Percentiles rank a stretch among this genome's conserved stretches.
Conservation (phyloP, 2,888 invertebrate species). For the Morinoia aosen region DNA sequence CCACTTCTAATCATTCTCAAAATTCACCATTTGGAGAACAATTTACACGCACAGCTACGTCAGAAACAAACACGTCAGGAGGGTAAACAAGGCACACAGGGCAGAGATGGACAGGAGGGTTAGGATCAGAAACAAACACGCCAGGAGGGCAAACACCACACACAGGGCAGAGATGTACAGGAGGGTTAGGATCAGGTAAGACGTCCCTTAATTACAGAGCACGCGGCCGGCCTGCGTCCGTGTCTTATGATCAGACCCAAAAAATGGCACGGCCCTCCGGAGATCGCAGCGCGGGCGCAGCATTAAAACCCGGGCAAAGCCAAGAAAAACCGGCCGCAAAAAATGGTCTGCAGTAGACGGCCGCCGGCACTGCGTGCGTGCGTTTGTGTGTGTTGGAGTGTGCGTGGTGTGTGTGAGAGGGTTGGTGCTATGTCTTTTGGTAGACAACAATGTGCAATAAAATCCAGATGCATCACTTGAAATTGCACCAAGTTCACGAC, state of each 20-base stretch:
- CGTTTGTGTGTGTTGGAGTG: not conserved
- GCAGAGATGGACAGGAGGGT: not conserved
- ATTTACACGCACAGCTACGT: too few species aligned
- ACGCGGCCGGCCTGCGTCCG: not conserved
- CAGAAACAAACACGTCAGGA: not conserved
- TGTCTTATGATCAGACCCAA: not conserved
- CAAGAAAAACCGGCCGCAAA: not conserved
- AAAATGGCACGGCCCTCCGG: not conserved
- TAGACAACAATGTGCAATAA: too few species aligned
- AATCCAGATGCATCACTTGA: too few species aligned
- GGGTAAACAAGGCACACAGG: not conserved
- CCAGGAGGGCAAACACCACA: too few species aligned
- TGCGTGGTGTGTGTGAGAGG: too few species aligned
- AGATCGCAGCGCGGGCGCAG: not conserved
- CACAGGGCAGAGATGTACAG: not conserved
- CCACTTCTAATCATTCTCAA: too few species aligned
- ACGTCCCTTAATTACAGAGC: not conserved
- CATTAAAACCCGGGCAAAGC: slow-evolving; percentile 14
- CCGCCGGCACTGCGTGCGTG: not conserved
- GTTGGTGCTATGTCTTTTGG: not conserved
- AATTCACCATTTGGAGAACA: too few species aligned
- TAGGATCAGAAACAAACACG: not conserved
- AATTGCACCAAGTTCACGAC: too few species aligned
- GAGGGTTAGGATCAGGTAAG: not conserved
- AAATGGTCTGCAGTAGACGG: not conserved